A percentile compares a stretch with the other conserved stretches of the same genome.
phyloP scores from a whole-genome alignment of 2,888 invertebrate species.

The Andrena bucephala region DNA sequence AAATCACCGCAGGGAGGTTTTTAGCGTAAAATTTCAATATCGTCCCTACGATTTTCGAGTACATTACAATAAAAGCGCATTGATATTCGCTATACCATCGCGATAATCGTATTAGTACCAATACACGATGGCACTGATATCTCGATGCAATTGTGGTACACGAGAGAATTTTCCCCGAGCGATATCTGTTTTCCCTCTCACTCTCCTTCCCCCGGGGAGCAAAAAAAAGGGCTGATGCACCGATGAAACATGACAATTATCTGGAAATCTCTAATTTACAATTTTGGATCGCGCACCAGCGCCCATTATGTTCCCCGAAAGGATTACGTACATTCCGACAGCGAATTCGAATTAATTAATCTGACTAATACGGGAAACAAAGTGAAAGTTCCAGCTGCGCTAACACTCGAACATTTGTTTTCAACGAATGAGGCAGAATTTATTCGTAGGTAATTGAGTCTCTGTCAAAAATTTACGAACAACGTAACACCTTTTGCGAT shows the following conservation, averaged over 20 bases:
- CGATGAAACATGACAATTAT: constrained; percentile 54
- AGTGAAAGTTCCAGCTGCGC: constrained; percentile 52
- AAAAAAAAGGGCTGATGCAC: constrained; percentile 5
- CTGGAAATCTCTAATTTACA: constrained; percentile 65
- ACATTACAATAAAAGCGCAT: constrained; percentile 44
- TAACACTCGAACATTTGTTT: constrained; percentile 50
- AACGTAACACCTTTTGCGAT: not conserved
- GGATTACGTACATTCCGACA: constrained; percentile 71
- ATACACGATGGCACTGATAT: constrained; percentile 17
- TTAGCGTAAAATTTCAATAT: constrained; percentile 36
- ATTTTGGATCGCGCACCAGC: constrained; percentile 61
- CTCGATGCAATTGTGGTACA: constrained; percentile 42
- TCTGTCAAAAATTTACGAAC: constrained; percentile 7
- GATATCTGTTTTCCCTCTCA: not conserved
- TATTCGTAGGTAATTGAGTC: constrained; percentile 41
- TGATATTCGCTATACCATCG: constrained; percentile 26
- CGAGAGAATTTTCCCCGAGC: constrained; percentile 15
- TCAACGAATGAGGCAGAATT: constrained; percentile 14
- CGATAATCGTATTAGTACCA: constrained; percentile 48
- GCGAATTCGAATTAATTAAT: constrained; percentile 75
- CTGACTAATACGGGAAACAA: constrained; percentile 62
- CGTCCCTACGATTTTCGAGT: constrained; percentile 3
- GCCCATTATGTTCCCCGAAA: constrained; percentile 59
- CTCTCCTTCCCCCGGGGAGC: not conserved
- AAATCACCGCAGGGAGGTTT: not conserved